phyloP scores from a whole-genome alignment of 2,888 invertebrate species.

The Xylota sylvarum region DNA sequence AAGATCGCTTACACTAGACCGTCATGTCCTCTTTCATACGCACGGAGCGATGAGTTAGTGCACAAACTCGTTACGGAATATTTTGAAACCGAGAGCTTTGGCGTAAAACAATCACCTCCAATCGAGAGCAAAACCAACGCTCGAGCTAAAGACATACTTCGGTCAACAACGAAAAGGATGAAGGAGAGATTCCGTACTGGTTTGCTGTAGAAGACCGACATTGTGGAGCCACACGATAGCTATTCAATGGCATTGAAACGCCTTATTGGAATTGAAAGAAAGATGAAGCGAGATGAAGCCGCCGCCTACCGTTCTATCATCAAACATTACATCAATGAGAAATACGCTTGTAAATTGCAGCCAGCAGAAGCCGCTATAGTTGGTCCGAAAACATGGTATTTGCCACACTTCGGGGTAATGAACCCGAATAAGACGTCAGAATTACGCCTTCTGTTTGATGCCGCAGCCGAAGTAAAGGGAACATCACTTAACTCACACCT shows the following conservation, averaged over 20 bases:
- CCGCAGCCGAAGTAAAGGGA: conserved; percentile 35
- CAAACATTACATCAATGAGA: no score
- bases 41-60: background rate
- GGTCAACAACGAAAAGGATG: no score
- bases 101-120: background rate
- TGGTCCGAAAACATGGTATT: conserved; percentile 76
- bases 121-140: no score
- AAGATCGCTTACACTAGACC: conserved; percentile 1
- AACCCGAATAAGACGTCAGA: conserved; percentile 55
- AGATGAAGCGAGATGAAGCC: conserved; percentile 54
- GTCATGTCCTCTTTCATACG: conserved; percentile 1
- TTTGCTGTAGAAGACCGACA: background rate
- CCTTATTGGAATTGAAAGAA: conserved; percentile 56
- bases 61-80: conserved; percentile 21
- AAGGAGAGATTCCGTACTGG: no score
- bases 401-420: conserved; percentile 75
- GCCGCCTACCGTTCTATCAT: conserved; percentile 53
- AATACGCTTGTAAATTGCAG: no score
- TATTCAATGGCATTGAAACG: conserved; percentile 60
- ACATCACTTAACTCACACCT: conserved; percentile 54
- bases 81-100: conserved; percentile 28
- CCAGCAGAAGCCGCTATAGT: no score
- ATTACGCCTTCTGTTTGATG: conserved; percentile 55
- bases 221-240: conserved; percentile 46
- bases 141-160: no score